Evolutionary conservation across 1,140 invertebrate species (phyloP), one percentile per base, ranked within the genome.

Genomic region (Colletes latitarsis): DNA sequence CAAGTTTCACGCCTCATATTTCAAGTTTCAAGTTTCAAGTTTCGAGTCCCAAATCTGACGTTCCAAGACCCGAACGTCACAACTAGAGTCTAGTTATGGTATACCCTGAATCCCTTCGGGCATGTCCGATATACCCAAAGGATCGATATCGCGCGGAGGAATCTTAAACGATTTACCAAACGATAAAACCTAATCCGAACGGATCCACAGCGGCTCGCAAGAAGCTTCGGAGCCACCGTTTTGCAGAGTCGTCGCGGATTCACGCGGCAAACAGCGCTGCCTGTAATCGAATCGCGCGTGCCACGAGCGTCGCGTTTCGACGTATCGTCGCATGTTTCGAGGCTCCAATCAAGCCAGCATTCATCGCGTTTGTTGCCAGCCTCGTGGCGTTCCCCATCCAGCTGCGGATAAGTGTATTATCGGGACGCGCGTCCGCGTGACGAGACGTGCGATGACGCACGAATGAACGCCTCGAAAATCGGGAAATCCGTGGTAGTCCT

Each of bases 281-380:
- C 8, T 15, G 73, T 78, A 82, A 85, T 86, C 62, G 81, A 86
- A 86, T 82, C 85, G 81, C 68, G 69, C 69, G 77, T 71, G 85
- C 74, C 81, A 75, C 69, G 73, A 43, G 79, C 81, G 43, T 15
- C 21, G 80, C 55, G 75, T 60, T 77, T 82, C 75, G 87, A 88
- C 77, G 88, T 88, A 86, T 87, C 83, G 87, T 55, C 84, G 80
- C 81, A 81, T 43, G 81, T 89, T 87, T 83, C 86, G 77, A 88
- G 87, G 72, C 73, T 88, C 86, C 88, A 90, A 90, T 90, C 88
- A 90, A 90, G 89, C 82, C 82, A 73, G 88, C 83, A 90, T 90
- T 90, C 82, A 90, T 89, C 88, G 86, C 79, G 83, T 89, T 90
- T 90, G 88, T 90, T 90, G 86, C 87, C 83, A 80, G 68, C 74